phyloP scores from a whole-genome alignment of 2,888 invertebrate species.

The Onchidella celtica region DNA sequence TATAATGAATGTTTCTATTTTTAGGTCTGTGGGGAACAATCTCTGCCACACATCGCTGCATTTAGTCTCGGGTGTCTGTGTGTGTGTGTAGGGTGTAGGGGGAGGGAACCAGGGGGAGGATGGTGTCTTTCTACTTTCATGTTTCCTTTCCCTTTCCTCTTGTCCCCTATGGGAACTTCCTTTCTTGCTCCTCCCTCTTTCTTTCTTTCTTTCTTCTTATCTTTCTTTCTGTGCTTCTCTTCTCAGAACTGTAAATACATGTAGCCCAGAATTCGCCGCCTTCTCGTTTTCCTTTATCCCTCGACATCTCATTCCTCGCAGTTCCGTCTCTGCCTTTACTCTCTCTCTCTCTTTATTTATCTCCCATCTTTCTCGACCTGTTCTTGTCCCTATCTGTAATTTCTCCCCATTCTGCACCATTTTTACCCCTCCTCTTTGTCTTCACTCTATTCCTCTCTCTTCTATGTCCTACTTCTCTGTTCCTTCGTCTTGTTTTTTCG shows the following conservation, averaged over 20 bases:
- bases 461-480: background rate
- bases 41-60: too few relatives aligned
- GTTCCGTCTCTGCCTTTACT: background rate
- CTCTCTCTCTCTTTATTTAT: background rate
- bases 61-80: too few relatives aligned
- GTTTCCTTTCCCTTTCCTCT: background rate
- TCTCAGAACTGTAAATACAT: too few relatives aligned
- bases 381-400: background rate
- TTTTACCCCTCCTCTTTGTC: background rate
- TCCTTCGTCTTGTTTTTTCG: background rate
- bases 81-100: too few relatives aligned
- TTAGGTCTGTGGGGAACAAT: too few relatives aligned
- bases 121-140: too few relatives aligned
- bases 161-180: background rate
- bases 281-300: background rate
- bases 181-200: background rate
- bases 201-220: slow-evolving; percentile 10
- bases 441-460: background rate
- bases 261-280: background rate
- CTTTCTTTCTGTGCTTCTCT: background rate
- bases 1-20: too few relatives aligned
- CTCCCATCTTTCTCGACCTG: too few relatives aligned
- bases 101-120: too few relatives aligned
- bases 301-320: background rate
- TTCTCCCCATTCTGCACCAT: background rate